phyloP scores from a whole-genome alignment of 2,888 invertebrate species.

The Diplazon laetatorius region DNA sequence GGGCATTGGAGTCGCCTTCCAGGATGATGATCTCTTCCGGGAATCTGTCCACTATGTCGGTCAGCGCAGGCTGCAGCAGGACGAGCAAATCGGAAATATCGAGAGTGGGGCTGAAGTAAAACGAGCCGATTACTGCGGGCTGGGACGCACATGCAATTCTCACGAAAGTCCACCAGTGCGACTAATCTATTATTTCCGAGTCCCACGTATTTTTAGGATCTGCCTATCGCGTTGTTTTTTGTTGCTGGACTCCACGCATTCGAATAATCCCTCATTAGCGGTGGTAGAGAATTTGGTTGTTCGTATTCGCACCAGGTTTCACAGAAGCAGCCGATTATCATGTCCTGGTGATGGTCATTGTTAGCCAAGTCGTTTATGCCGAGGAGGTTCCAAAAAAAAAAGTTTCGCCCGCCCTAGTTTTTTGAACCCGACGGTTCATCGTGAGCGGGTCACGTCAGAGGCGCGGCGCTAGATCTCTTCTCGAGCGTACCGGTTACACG shows the following conservation, averaged over 20 bases:
- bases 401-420: neutral
- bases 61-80: neutral
- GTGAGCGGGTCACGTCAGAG: neutral
- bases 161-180: constrained; percentile 30
- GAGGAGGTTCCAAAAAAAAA: neutral
- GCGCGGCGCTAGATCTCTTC: neutral
- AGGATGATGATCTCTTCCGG: constrained; percentile 4
- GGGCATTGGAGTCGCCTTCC: constrained; percentile 19
- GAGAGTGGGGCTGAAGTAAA: constrained; percentile 2
- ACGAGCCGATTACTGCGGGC: neutral
- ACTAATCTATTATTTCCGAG: constrained; percentile 14
- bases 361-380: neutral
- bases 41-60: neutral
- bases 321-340: neutral
- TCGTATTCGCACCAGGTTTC: constrained; percentile 33
- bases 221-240: constrained; percentile 5
- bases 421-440: neutral
- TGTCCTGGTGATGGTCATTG: constrained; percentile 4
- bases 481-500: neutral
- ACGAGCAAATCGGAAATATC: constrained; percentile 10
- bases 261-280: neutral
- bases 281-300: neutral
- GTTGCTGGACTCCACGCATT: neutral
- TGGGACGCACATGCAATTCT: constrained; percentile 1
- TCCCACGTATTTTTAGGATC: constrained; percentile 14